Percentiles rank a stretch among this genome's conserved stretches.
Evolutionary conservation across 1,140 invertebrate genomes (phyloP).

Genomic region (Brachionus rubens): DNA sequence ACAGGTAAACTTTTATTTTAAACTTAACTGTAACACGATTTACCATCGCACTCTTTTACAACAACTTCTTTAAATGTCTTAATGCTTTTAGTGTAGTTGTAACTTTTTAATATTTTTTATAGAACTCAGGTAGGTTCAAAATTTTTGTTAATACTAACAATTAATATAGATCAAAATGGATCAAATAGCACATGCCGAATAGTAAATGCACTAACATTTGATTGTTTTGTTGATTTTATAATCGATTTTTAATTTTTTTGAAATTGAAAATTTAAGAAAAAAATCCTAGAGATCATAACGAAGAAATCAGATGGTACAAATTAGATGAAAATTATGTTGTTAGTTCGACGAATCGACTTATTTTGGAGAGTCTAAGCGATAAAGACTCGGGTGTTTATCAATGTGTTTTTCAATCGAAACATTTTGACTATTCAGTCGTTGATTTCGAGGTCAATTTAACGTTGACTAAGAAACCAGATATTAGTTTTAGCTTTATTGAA

Average conservation of each 20-base stretch:
- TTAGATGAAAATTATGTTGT: background rate
- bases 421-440: background rate
- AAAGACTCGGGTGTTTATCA: constrained; percentile 15
- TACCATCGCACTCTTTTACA: background rate
- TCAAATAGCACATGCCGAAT: too few species aligned
- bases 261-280: constrained; percentile 34
- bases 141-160: too few species aligned
- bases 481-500: constrained; percentile 8
- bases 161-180: too few species aligned
- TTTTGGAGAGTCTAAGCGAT: background rate
- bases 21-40: background rate
- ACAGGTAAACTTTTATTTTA: constrained; percentile 14
- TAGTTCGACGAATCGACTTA: background rate
- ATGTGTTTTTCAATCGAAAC: background rate
- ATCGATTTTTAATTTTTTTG: background rate
- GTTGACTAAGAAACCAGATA: background rate
- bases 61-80: background rate
- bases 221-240: constrained; percentile 8
- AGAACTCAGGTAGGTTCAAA: too few species aligned
- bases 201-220: too few species aligned
- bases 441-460: background rate
- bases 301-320: constrained; percentile 17
- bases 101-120: background rate
- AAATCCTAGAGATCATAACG: background rate
- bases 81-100: background rate